phyloP scores from a whole-genome alignment of 2,113 vertebrate genomes.

The Beaufortia kweichowensis region DNA sequence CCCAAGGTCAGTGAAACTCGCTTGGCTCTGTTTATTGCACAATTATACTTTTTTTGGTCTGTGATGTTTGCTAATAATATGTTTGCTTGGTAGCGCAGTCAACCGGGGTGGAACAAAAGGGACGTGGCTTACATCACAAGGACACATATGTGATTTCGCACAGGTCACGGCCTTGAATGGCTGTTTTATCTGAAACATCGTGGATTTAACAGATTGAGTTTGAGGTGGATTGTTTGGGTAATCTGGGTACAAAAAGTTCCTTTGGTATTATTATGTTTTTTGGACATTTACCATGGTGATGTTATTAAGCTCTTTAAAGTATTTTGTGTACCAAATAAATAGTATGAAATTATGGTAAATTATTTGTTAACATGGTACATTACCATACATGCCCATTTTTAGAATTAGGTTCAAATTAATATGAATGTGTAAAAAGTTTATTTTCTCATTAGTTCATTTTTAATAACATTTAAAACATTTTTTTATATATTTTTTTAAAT shows the following conservation, averaged over 20 bases:
- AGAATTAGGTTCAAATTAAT: too few species aligned
- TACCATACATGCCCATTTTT: too few species aligned
- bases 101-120: neutral
- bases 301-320: too few species aligned
- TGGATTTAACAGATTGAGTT: neutral
- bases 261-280: too few species aligned
- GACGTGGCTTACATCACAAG: neutral
- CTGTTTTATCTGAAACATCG: constrained; percentile 12
- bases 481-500: too few species aligned
- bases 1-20: constrained; percentile 59
- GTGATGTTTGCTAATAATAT: constrained; percentile 39
- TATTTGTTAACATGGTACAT: too few species aligned
- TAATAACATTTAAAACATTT: too few species aligned
- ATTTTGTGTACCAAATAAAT: too few species aligned
- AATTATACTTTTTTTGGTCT: constrained; percentile 43
- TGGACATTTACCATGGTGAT: too few species aligned
- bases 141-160: neutral
- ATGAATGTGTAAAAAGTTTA: too few species aligned
- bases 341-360: too few species aligned
- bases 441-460: too few species aligned
- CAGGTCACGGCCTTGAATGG: constrained; percentile 5
- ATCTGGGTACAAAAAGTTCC: neutral
- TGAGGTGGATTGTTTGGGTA: neutral
- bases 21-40: constrained; percentile 31
- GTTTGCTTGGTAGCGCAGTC: constrained; percentile 21